Evolutionary conservation across 2,888 invertebrate species (phyloP).

Genomic region (Parascotia fuliginaria): DNA sequence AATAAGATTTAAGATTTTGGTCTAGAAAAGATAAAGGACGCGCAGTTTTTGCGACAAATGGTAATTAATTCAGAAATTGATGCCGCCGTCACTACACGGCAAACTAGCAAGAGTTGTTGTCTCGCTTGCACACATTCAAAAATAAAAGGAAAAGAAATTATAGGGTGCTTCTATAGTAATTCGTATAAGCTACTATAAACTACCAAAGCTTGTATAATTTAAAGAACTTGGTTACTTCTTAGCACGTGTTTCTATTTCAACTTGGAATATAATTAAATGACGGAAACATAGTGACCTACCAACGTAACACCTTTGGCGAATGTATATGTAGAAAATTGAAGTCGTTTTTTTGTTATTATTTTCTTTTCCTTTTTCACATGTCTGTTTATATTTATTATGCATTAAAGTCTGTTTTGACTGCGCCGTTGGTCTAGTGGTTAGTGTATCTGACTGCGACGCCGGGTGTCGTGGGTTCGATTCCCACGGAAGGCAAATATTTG

Average conservation of each 20-base stretch:
- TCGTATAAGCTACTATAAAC: constrained; percentile 24
- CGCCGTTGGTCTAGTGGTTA: too few species aligned
- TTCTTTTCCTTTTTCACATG: too few species aligned
- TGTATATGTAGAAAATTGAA: too few species aligned
- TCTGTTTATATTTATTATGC: too few species aligned
- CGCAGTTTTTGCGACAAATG: constrained; percentile 86
- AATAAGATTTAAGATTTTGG: constrained; percentile 71
- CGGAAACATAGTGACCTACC: too few species aligned
- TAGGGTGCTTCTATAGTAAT: constrained; percentile 33
- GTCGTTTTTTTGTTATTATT: too few species aligned
- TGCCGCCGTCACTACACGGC: constrained; percentile 83
- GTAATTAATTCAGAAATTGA: constrained; percentile 86
- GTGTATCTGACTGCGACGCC: too few species aligned
- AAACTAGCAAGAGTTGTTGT: constrained; percentile 69
- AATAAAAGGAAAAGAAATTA: constrained; percentile 56
- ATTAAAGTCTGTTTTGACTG: too few species aligned
- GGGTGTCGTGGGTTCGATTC: too few species aligned
- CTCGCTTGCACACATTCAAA: constrained; percentile 62
- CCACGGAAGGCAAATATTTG: too few species aligned
- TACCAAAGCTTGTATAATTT: constrained; percentile 22
- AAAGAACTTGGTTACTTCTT: constrained; percentile 3
- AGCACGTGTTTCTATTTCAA: constrained; percentile 20
- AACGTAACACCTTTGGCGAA: too few species aligned
- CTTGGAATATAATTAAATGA: too few species aligned
- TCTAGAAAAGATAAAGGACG: constrained; percentile 83